Evolutionary conservation across 30 jellyfish, hydroid and myxozoan genomes (phyloP).

Genomic region (Turritopsis rubra): DNA sequence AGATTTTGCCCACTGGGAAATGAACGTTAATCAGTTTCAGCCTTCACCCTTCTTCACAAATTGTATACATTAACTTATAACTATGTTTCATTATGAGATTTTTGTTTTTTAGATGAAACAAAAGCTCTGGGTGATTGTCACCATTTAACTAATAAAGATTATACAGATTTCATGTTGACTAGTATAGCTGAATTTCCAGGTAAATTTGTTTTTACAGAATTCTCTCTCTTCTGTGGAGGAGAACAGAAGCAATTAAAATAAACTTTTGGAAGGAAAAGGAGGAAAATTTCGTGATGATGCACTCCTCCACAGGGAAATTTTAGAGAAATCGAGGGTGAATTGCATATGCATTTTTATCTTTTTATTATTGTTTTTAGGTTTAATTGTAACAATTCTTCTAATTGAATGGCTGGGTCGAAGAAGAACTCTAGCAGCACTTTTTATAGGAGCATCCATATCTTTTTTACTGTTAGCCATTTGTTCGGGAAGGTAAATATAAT

Average conservation of each 20-base stretch:
- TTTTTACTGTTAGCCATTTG: slow-evolving; percentile 55
- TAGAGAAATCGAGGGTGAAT: neutral
- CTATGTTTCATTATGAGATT: too few species aligned
- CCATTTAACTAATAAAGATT: slow-evolving; percentile 55
- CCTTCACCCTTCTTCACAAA: too few species aligned
- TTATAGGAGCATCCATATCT: slow-evolving; percentile 39
- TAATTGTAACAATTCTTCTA: slow-evolving; percentile 40
- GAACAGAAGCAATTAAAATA: too few species aligned
- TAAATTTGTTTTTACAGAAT: neutral
- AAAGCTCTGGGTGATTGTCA: slow-evolving; percentile 34
- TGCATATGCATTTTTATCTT: too few species aligned
- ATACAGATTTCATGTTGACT: slow-evolving; percentile 80
- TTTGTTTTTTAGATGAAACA: slow-evolving; percentile 30
- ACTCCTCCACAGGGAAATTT: neutral
- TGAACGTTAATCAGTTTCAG: too few species aligned
- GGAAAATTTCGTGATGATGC: neutral
- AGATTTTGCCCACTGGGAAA: too few species aligned
- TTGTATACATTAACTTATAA: too few species aligned
- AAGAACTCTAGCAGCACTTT: slow-evolving; percentile 50
- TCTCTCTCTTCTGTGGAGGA: neutral
- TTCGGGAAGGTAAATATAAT: slow-evolving; percentile 52
- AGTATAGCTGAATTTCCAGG: slow-evolving; percentile 95
- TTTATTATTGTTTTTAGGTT: slow-evolving; percentile 39
- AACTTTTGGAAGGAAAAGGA: too few species aligned
- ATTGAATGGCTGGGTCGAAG: slow-evolving; percentile 72